phyloP scores from a whole-genome alignment of 2,113 vertebrate species.

The Tetraodon nigroviridis region DNA sequence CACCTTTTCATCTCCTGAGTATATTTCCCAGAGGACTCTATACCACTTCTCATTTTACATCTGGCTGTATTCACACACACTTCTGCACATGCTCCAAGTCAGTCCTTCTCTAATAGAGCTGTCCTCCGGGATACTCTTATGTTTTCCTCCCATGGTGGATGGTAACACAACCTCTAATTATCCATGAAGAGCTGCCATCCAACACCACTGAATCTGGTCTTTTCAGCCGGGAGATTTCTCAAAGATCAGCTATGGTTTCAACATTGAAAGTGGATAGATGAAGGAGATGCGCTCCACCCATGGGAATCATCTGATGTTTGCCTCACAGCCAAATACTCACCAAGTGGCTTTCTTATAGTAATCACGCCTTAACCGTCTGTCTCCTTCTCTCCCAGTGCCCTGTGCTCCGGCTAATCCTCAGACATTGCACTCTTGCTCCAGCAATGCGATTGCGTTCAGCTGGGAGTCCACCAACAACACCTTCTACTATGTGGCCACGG shows the following conservation, averaged over 20 bases:
- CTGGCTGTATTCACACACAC: constrained; percentile 11
- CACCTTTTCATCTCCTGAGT: constrained; percentile 4
- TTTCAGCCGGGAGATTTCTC: constrained; percentile 23
- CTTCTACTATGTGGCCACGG: constrained; percentile 61
- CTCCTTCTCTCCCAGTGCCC: constrained; percentile 57
- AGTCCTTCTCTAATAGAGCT: constrained; percentile 1
- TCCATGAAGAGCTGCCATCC: constrained; percentile 14
- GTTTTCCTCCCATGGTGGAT: constrained; percentile 36
- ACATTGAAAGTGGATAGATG: constrained; percentile 12
- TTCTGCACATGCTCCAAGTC: neutral
- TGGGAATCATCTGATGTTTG: neutral
- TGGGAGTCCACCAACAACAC: constrained; percentile 69
- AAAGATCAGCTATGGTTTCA: constrained; percentile 35
- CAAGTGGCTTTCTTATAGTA: neutral
- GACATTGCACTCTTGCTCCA: constrained; percentile 54
- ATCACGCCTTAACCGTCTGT: neutral
- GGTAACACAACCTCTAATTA: constrained; percentile 26
- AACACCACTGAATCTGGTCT: constrained; percentile 35
- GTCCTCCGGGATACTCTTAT: constrained; percentile 24
- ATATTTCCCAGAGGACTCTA: neutral
- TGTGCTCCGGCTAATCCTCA: constrained; percentile 63
- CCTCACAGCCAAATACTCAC: too few species aligned
- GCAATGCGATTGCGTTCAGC: constrained; percentile 61
- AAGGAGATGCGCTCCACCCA: constrained; percentile 11
- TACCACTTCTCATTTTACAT: constrained; percentile 17